Evolutionary conservation across 1,140 invertebrate species (phyloP).

Genomic region (Tribolium castaneum): DNA sequence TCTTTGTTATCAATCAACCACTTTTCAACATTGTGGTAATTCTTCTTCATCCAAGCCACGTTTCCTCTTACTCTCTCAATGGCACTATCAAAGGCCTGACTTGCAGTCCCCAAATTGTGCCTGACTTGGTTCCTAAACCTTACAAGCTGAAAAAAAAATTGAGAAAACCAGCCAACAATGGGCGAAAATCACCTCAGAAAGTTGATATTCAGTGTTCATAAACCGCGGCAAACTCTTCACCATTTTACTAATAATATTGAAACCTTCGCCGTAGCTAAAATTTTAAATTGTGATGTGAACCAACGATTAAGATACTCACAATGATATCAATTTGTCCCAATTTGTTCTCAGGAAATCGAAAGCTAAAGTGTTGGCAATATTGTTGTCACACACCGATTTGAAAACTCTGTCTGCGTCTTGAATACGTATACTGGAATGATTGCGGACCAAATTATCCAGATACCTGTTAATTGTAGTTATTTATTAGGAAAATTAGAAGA

Average conservation of each 20-base stretch:
- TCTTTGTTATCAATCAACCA: slow-evolving; percentile 58
- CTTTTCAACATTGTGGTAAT: slow-evolving; percentile 58
- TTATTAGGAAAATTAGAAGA: slow-evolving; percentile 24
- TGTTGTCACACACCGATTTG: slow-evolving; percentile 67
- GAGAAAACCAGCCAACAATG: too few species aligned
- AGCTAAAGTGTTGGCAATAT: slow-evolving; percentile 72
- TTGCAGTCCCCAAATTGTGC: slow-evolving; percentile 53
- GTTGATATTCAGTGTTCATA: slow-evolving; percentile 65
- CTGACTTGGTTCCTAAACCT: slow-evolving; percentile 56
- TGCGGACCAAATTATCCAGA: slow-evolving; percentile 71
- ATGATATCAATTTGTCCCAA: slow-evolving; percentile 56
- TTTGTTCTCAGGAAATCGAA: slow-evolving; percentile 60
- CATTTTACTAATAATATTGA: slow-evolving; percentile 67
- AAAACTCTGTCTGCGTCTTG: slow-evolving; percentile 78
- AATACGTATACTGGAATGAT: slow-evolving; percentile 72
- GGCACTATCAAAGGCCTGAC: slow-evolving; percentile 55
- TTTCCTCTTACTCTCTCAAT: slow-evolving; percentile 59
- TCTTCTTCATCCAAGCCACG: slow-evolving; percentile 60
- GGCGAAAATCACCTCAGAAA: slow-evolving; percentile 53
- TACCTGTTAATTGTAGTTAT: slow-evolving; percentile 62
- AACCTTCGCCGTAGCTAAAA: slow-evolving; percentile 66
- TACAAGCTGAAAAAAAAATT: slow-evolving; percentile 53
- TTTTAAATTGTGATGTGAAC: too few species aligned
- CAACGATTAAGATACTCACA: slow-evolving; percentile 49
- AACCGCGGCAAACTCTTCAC: slow-evolving; percentile 65